These are phyloP conservation scores for Trididemnum nubilum DNA, from an alignment of 23 tunicate genomes.

Conservation along the genomic window DNA sequence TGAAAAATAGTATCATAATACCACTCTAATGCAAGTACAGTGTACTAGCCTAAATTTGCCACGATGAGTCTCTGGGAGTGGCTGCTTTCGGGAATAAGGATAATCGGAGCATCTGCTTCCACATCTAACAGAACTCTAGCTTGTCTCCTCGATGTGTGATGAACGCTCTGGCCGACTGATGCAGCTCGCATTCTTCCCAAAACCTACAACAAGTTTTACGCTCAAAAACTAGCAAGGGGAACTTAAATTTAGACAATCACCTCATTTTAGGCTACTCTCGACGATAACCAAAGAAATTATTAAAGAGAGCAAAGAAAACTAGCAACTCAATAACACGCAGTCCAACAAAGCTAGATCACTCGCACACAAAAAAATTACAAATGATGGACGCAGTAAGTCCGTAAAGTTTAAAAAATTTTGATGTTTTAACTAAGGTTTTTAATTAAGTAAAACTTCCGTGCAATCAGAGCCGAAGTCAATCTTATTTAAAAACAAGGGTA, in stretches of 20 bases:
- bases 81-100: slow-evolving; percentile 89
- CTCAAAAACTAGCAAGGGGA: neutral
- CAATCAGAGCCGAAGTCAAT: no score
- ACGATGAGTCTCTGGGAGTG: slow-evolving; percentile 73
- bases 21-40: no score
- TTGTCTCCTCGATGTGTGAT: slow-evolving; percentile 62
- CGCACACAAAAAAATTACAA: no score
- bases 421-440: no score
- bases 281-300: neutral
- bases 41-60: slow-evolving; percentile 95
- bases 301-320: neutral
- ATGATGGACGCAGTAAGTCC: no score
- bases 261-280: no score
- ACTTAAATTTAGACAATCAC: no score
- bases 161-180: slow-evolving; percentile 87
- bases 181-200: slow-evolving; percentile 91
- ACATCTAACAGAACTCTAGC: slow-evolving; percentile 73
- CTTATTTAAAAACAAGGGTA: neutral
- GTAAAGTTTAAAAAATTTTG: no score
- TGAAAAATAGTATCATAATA: no score
- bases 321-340: neutral
- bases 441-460: no score
- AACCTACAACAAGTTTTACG: slow-evolving; percentile 34
- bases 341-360: no score
- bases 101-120: slow-evolving; percentile 71